Evolutionary conservation across 2,113 vertebrate genomes (phyloP).

Genomic region (Podarcis muralis): DNA sequence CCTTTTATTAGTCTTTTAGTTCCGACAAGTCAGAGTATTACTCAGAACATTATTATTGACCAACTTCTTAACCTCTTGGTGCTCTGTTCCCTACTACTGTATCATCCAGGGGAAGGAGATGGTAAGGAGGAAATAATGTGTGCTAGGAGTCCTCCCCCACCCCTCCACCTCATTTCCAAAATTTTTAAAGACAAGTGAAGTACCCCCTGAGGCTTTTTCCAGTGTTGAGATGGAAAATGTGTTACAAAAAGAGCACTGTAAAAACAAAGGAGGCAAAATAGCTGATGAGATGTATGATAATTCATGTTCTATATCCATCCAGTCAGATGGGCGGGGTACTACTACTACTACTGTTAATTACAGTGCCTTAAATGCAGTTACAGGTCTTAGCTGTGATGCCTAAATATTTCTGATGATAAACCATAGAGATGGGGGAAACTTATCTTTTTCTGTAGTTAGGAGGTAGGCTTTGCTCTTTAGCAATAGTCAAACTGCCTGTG

Average conservation of each 20-base stretch:
- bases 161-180: not conserved
- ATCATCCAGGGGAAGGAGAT: not conserved
- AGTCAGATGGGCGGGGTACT: too few species aligned
- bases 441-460: conserved; percentile 7
- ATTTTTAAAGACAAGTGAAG: not conserved
- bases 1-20: not conserved
- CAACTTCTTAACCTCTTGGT: not conserved
- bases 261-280: not conserved
- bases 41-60: not conserved
- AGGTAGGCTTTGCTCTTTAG: conserved; percentile 44
- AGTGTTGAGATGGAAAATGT: not conserved
- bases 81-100: too few species aligned
- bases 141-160: not conserved
- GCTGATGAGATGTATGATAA: not conserved
- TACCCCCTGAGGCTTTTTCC: not conserved
- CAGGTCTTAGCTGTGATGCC: fast-evolving
- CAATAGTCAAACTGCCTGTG: conserved; percentile 45
- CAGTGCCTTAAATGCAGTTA: not conserved
- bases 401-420: not conserved
- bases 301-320: not conserved
- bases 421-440: not conserved
- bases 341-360: too few species aligned
- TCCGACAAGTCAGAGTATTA: not conserved
- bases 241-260: not conserved
- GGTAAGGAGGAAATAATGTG: not conserved